phyloP scores from a whole-genome alignment of 1,140 invertebrate genomes.

The Drosophila tsacasi region DNA sequence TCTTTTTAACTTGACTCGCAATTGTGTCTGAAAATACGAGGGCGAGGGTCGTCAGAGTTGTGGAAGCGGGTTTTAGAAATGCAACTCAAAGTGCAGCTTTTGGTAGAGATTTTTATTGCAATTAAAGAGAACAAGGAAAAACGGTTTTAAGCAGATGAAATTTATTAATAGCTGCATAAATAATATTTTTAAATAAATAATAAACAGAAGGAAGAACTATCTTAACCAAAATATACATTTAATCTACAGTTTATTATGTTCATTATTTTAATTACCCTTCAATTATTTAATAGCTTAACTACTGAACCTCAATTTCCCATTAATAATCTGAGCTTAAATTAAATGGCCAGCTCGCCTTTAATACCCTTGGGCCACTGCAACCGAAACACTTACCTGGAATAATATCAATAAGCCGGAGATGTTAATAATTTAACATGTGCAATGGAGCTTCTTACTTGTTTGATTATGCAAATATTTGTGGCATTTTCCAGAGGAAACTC shows the following conservation, averaged over 20 bases:
- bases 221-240: too few relatives aligned
- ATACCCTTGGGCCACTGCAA: background rate
- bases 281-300: background rate
- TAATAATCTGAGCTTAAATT: background rate
- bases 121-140: background rate
- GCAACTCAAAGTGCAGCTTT: background rate
- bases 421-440: slow-evolving; percentile 32
- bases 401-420: slow-evolving; percentile 20
- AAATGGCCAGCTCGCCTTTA: background rate
- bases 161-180: background rate
- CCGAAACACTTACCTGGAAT: slow-evolving; percentile 5
- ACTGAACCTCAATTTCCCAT: background rate
- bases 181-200: background rate
- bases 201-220: background rate
- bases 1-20: slow-evolving; percentile 38
- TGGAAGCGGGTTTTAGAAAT: background rate
- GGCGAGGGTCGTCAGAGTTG: background rate
- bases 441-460: slow-evolving; percentile 9
- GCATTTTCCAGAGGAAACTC: background rate
- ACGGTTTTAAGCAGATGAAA: background rate
- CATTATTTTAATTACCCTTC: background rate
- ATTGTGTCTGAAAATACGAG: slow-evolving; percentile 16
- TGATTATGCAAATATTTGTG: slow-evolving; percentile 26
- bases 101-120: background rate
- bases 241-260: background rate